phyloP scores from a whole-genome alignment of 1,140 invertebrate species.

The Drosophila auraria region DNA sequence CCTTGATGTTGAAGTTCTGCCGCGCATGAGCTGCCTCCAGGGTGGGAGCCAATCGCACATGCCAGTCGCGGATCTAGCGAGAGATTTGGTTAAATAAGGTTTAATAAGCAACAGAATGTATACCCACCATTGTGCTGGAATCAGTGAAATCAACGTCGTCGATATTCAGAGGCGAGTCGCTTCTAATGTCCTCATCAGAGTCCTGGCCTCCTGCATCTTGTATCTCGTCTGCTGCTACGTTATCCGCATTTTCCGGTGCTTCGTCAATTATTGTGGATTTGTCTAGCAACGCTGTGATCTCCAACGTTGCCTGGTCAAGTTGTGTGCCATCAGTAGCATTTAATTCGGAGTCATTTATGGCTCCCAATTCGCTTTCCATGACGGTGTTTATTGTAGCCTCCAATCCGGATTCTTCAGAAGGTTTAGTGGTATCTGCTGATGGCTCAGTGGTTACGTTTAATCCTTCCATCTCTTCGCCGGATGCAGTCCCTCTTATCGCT shows the following conservation, averaged over 20 bases:
- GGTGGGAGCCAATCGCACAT: slow-evolving; percentile 64
- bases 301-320: slow-evolving; percentile 8
- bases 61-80: slow-evolving; percentile 70
- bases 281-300: neutral
- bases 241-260: neutral
- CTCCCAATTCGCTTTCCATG: slow-evolving; percentile 8
- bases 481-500: neutral
- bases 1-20: slow-evolving; percentile 76
- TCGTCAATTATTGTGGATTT: slow-evolving; percentile 16
- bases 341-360: neutral
- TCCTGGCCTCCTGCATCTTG: neutral
- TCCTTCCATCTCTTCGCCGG: neutral
- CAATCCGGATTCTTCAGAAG: neutral
- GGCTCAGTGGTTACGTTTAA: neutral
- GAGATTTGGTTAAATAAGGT: neutral
- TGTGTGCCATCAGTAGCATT: neutral
- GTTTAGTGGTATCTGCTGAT: neutral
- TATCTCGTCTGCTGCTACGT: no score
- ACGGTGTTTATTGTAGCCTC: neutral
- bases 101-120: neutral
- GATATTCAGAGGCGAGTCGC: neutral
- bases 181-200: neutral
- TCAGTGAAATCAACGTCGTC: neutral
- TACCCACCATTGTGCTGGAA: slow-evolving; percentile 13
- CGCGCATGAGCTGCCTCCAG: slow-evolving; percentile 70